A percentile compares a stretch with the other conserved stretches of the same genome.
phyloP scores from a whole-genome alignment of 2,888 invertebrate species.

The Dorcus parallelipipedus region DNA sequence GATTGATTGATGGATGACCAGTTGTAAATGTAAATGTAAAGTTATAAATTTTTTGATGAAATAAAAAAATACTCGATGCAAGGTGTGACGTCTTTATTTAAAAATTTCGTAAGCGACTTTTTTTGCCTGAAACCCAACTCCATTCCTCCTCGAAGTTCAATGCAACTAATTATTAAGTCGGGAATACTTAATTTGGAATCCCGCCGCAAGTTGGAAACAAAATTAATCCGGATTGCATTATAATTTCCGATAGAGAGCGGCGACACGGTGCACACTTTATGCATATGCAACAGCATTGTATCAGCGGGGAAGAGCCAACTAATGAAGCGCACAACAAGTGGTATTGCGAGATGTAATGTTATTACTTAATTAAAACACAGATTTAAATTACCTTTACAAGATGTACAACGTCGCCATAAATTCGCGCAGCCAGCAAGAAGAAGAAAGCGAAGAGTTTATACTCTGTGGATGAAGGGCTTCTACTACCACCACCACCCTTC shows the following conservation, averaged over 20 bases:
- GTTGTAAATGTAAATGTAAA: no score
- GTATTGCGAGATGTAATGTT: conserved; percentile 35
- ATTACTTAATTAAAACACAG: conserved; percentile 47
- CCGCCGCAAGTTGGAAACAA: conserved; percentile 22
- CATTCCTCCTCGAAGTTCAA: no score
- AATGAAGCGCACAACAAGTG: conserved; percentile 38
- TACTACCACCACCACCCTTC: conserved; percentile 5
- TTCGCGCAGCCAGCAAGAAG: conserved; percentile 16
- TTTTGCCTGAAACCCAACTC: no score
- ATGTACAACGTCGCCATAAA: conserved; percentile 23
- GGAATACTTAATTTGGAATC: conserved; percentile 26
- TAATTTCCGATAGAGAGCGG: conserved; percentile 28
- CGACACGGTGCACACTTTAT: conserved; percentile 31
- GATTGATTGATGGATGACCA: no score
- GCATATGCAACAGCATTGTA: conserved; percentile 35
- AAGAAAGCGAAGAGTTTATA: conserved; percentile 38
- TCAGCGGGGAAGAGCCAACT: conserved; percentile 27
- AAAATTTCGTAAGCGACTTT: no score
- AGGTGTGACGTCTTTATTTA: no score
- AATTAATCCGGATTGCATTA: conserved; percentile 32
- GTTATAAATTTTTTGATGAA: no score
- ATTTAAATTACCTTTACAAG: conserved; percentile 44
- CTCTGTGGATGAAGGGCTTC: conserved; percentile 39
- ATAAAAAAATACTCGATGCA: no score
- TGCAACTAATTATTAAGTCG: background rate